phyloP scores from a whole-genome alignment of 2,888 invertebrate genomes.

The Apamea anceps region DNA sequence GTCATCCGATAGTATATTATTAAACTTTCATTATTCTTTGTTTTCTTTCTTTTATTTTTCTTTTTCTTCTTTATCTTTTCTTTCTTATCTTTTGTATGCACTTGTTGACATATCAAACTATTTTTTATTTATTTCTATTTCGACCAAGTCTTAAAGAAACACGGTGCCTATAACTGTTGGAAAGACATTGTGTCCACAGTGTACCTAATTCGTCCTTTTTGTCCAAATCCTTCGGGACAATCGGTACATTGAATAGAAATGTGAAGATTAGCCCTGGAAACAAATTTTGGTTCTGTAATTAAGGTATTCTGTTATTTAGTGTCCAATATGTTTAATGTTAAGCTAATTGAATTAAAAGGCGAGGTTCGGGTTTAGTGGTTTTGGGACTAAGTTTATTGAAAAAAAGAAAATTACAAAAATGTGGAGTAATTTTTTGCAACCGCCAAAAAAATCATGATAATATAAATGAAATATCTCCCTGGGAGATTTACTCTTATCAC shows the following conservation, averaged over 20 bases:
- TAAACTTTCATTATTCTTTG: background rate
- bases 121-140: background rate
- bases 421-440: background rate
- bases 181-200: slow-evolving; percentile 32
- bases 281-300: slow-evolving; percentile 45
- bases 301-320: slow-evolving; percentile 60
- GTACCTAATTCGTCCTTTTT: slow-evolving; percentile 58
- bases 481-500: background rate
- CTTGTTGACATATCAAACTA: background rate
- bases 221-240: slow-evolving; percentile 50
- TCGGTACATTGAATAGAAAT: slow-evolving; percentile 63
- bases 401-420: background rate
- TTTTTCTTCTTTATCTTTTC: background rate
- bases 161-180: slow-evolving; percentile 6
- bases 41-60: background rate
- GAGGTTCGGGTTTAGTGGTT: background rate
- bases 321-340: slow-evolving; percentile 53
- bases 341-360: slow-evolving; percentile 51
- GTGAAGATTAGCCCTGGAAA: slow-evolving; percentile 52
- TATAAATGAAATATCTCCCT: background rate
- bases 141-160: slow-evolving; percentile 8
- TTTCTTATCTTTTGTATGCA: background rate
- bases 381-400: background rate
- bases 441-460: background rate
- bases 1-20: too few species aligned